Percentiles rank a stretch among this genome's conserved stretches.
Conservation (phyloP, 1,140 invertebrate genomes). For the Pogonomyrmex barbatus region DNA sequence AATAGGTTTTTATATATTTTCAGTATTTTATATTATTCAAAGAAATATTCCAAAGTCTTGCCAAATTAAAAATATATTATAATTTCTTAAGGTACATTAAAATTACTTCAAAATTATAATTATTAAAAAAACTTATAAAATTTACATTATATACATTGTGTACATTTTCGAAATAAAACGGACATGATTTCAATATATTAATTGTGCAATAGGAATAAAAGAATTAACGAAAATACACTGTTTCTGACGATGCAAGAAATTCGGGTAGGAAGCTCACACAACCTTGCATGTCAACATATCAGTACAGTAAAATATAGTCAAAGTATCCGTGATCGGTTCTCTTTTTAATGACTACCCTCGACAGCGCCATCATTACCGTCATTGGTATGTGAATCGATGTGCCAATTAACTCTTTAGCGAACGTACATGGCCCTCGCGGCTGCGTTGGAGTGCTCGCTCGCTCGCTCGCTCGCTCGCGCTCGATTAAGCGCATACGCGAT, state of each 20-base stretch:
- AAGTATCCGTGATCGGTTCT: slow-evolving; percentile 22
- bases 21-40: background rate
- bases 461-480: too few relatives aligned
- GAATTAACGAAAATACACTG: background rate
- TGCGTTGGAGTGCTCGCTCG: background rate
- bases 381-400: slow-evolving; percentile 51
- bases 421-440: slow-evolving; percentile 14
- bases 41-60: background rate
- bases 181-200: background rate
- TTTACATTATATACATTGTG: background rate
- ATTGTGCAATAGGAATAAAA: background rate
- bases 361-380: slow-evolving; percentile 42
- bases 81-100: background rate
- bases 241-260: background rate
- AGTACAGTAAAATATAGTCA: slow-evolving; percentile 2
- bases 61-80: background rate
- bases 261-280: background rate
- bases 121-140: background rate
- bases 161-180: background rate
- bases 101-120: background rate
- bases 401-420: slow-evolving; percentile 63
- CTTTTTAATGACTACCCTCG: slow-evolving; percentile 47
- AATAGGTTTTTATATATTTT: background rate
- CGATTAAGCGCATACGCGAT: slow-evolving; percentile 13
- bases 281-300: slow-evolving; percentile 10